Conservation (phyloP, 2,888 invertebrate genomes). For the Digitonthophagus gazella region DNA sequence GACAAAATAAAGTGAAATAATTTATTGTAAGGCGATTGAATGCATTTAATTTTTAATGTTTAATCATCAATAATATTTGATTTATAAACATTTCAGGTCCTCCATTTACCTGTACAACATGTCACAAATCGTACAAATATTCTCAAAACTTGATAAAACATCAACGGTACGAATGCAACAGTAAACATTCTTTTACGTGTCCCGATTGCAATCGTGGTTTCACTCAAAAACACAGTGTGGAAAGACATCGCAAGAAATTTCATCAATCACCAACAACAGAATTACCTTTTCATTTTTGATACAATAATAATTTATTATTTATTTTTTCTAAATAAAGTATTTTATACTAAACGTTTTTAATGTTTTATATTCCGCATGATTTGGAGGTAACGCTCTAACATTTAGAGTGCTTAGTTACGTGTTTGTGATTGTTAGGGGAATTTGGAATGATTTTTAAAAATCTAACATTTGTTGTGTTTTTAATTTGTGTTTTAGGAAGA, state of each 20-base stretch:
- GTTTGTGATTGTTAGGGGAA: constrained; percentile 19
- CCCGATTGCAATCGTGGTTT: constrained; percentile 63
- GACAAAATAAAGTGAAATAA: neutral
- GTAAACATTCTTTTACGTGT: constrained; percentile 51
- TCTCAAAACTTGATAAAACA: constrained; percentile 46
- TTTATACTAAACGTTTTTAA: neutral
- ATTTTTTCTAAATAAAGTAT: constrained; percentile 58
- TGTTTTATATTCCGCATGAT: constrained; percentile 36
- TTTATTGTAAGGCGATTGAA: neutral
- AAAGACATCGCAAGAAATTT: constrained; percentile 56
- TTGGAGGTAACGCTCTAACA: neutral
- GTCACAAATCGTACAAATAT: constrained; percentile 39
- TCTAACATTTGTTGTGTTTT: constrained; percentile 4
- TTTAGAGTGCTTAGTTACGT: constrained; percentile 30
- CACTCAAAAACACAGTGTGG: constrained; percentile 68
- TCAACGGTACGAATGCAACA: constrained; percentile 47
- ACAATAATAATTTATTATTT: neutral
- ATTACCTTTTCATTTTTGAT: neutral
- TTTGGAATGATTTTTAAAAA: neutral
- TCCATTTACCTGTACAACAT: constrained; percentile 49
- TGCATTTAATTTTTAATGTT: constrained; percentile 10
- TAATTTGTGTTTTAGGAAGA: constrained; percentile 23
- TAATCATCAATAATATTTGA: neutral
- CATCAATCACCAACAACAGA: constrained; percentile 33
- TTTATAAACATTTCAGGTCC: constrained; percentile 32